These are phyloP conservation scores for Eulemur albifrons DNA, from an alignment of 2,797 vertebrate genomes.

Conservation along the genomic window DNA sequence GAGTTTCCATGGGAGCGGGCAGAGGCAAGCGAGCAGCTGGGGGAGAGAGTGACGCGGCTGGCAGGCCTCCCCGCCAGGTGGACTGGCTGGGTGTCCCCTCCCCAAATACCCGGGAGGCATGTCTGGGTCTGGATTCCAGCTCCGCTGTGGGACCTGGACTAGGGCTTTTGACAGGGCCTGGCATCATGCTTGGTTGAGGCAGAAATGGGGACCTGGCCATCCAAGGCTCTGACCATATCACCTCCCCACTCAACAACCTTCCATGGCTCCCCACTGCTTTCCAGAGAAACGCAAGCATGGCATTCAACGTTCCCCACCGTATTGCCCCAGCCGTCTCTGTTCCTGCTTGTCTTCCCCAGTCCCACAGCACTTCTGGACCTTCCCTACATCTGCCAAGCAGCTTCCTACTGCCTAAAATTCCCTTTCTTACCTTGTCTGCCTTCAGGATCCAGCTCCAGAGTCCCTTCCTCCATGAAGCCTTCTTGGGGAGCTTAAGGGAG, in stretches of 20 bases:
- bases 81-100: slow-evolving; percentile 46
- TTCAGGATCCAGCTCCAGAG: neutral
- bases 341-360: neutral
- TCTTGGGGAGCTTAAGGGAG: neutral
- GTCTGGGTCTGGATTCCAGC: neutral
- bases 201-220: neutral
- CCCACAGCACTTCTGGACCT: neutral
- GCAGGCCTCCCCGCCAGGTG: slow-evolving; percentile 66
- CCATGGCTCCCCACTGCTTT: neutral
- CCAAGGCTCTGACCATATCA: neutral
- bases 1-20: slow-evolving; percentile 77
- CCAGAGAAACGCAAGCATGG: neutral
- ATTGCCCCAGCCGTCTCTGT: too few species aligned
- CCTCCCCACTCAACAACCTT: neutral
- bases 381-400: neutral
- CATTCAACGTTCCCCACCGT: neutral
- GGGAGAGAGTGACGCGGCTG: slow-evolving; percentile 70
- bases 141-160: neutral
- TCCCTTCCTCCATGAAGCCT: neutral
- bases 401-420: neutral
- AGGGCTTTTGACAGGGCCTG: neutral
- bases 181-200: neutral
- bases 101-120: neutral
- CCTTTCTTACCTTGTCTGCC: neutral
- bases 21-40: slow-evolving; percentile 64